A percentile compares a stretch with the other conserved stretches of the same genome.
Conservation (phyloP, 2,888 invertebrate species). For the Phaonia tiefii region DNA sequence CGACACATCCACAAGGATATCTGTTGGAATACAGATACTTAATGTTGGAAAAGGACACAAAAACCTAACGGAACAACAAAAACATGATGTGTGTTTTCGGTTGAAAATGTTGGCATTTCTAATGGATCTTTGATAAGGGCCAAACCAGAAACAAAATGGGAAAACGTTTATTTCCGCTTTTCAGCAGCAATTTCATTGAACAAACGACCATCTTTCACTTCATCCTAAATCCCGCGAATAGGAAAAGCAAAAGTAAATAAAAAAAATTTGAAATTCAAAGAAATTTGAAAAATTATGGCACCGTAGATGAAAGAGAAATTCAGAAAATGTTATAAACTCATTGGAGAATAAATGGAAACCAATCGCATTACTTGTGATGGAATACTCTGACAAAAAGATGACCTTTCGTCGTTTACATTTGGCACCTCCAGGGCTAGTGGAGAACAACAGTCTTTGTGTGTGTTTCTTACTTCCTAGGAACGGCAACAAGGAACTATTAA, state of each 20-base stretch:
- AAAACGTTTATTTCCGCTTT: slow-evolving; percentile 20
- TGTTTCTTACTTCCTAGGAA: too few relatives aligned
- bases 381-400: neutral
- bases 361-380: neutral
- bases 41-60: neutral
- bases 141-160: neutral
- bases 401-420: slow-evolving; percentile 2
- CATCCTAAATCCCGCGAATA: too few relatives aligned
- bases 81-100: slow-evolving; percentile 7
- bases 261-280: neutral
- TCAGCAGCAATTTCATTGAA: neutral
- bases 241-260: neutral
- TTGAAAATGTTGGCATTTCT: slow-evolving; percentile 15
- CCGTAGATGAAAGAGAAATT: slow-evolving; percentile 9
- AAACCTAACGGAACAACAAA: slow-evolving; percentile 6
- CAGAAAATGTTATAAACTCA: slow-evolving; percentile 7
- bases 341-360: slow-evolving; percentile 6
- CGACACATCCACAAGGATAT: neutral
- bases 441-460: too few relatives aligned
- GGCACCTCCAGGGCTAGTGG: slow-evolving; percentile 40
- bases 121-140: slow-evolving; percentile 13
- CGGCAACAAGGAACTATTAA: too few relatives aligned
- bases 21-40: neutral
- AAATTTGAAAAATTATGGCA: neutral
- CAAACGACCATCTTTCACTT: neutral